A percentile compares a stretch with the other conserved stretches of the same genome.
These are phyloP conservation scores for Lasius platythorax DNA, from an alignment of 2,888 invertebrate species.

Conservation along the genomic window DNA sequence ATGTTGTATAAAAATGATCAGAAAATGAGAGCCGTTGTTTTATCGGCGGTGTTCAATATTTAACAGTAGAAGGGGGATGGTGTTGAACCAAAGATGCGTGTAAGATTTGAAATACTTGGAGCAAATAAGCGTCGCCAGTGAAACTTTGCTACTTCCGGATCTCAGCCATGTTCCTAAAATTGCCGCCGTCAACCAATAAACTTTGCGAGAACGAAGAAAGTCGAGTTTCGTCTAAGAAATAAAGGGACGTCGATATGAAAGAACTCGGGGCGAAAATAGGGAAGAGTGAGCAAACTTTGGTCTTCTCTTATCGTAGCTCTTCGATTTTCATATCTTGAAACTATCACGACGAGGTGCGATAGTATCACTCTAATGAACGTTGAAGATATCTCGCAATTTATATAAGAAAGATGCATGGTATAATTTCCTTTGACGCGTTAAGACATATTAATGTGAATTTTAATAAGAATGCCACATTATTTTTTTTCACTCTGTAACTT, in stretches of 20 bases:
- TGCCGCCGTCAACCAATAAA: conserved; percentile 53
- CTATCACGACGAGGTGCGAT: conserved; percentile 30
- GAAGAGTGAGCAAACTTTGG: conserved; percentile 26
- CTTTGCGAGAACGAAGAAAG: conserved; percentile 48
- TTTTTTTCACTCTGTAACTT: not conserved
- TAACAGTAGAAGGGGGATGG: not conserved
- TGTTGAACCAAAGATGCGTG: conserved; percentile 44
- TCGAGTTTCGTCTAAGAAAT: conserved; percentile 44
- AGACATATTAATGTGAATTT: not conserved
- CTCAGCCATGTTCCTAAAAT: conserved; percentile 53
- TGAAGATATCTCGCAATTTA: conserved; percentile 6
- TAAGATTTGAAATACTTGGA: conserved; percentile 37
- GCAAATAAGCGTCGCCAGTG: conserved; percentile 49
- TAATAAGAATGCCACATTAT: not conserved
- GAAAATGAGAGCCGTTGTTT: not conserved
- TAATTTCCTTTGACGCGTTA: not conserved
- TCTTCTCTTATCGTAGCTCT: conserved; percentile 38
- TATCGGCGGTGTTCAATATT: conserved; percentile 16
- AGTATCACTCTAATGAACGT: conserved; percentile 7
- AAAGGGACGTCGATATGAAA: conserved; percentile 36
- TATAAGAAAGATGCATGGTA: not conserved
- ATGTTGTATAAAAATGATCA: not conserved
- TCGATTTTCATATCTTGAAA: conserved; percentile 54
- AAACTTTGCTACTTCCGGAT: conserved; percentile 54
- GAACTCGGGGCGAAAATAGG: not conserved